These are phyloP conservation scores for Arnoldichthys spilopterus DNA, from an alignment of 2,797 vertebrate species.

Conservation along the genomic window DNA sequence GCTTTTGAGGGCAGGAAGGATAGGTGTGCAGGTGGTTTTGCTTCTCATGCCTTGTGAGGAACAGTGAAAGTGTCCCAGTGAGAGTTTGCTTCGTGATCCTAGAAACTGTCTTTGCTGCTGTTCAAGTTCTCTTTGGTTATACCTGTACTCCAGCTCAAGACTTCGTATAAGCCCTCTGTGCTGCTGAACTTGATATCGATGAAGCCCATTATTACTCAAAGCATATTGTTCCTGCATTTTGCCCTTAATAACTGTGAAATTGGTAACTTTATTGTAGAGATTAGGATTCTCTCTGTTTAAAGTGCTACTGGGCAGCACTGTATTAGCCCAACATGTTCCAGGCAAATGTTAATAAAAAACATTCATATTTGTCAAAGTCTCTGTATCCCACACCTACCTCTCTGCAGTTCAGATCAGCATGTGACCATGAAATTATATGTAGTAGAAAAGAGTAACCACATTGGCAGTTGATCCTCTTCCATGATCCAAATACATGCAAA, in stretches of 20 bases:
- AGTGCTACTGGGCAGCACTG: background rate
- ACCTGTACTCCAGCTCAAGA: constrained; percentile 47
- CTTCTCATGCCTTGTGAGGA: constrained; percentile 10
- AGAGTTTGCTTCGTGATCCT: background rate
- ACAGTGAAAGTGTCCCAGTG: background rate
- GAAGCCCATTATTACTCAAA: constrained; percentile 26
- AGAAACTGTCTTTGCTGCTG: constrained; percentile 40
- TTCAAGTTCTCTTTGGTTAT: constrained; percentile 27
- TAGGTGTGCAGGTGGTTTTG: constrained; percentile 4
- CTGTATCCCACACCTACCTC: background rate
- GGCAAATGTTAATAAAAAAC: background rate
- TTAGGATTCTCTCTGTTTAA: background rate
- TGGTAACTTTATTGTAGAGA: background rate
- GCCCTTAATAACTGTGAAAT: background rate
- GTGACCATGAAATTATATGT: background rate
- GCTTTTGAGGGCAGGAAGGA: constrained; percentile 6
- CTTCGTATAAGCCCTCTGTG: constrained; percentile 35
- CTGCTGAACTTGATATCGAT: constrained; percentile 44
- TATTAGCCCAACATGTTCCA: background rate
- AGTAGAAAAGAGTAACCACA: background rate
- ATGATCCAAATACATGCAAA: background rate
- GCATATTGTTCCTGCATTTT: constrained; percentile 32
- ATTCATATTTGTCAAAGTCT: background rate
- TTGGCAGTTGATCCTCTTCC: background rate
- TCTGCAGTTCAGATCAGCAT: background rate